A percentile compares a stretch with the other conserved stretches of the same genome.
phyloP scores from a whole-genome alignment of 2,113 vertebrate genomes.

The Erythrocercus mccallii region DNA sequence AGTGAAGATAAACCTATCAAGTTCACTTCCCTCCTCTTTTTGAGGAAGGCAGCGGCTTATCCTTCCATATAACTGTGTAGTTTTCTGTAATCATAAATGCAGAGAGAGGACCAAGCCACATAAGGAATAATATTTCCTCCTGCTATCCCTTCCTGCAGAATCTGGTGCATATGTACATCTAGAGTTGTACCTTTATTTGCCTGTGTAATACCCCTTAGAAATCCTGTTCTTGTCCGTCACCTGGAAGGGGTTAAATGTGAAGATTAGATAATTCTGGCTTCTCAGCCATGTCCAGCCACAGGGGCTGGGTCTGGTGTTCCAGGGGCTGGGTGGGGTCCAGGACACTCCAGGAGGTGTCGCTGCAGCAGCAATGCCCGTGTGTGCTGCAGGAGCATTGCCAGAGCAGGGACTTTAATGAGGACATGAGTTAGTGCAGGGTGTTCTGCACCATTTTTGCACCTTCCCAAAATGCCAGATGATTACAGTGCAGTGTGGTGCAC shows the following conservation, averaged over 20 bases:
- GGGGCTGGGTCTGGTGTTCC: background rate
- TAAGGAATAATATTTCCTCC: background rate
- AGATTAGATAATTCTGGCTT: background rate
- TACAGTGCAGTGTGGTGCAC: background rate
- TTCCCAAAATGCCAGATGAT: background rate
- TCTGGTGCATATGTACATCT: background rate
- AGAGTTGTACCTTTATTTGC: background rate
- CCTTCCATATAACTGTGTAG: background rate
- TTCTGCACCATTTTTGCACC: background rate
- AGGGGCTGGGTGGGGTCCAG: background rate
- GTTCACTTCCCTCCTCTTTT: background rate
- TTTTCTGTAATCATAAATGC: background rate
- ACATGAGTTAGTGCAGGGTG: accelerated
- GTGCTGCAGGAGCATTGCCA: background rate
- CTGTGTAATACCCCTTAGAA: background rate
- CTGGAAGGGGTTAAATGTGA: background rate
- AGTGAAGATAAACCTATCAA: background rate
- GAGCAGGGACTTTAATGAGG: background rate
- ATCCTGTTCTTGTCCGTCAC: background rate
- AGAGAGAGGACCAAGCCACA: background rate
- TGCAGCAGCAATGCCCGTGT: accelerated
- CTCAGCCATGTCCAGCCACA: background rate
- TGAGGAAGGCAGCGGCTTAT: background rate
- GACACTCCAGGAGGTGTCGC: accelerated
- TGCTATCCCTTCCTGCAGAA: background rate